Evolutionary conservation across 2,888 invertebrate species (phyloP).

Genomic region (Xestia ashworthii): DNA sequence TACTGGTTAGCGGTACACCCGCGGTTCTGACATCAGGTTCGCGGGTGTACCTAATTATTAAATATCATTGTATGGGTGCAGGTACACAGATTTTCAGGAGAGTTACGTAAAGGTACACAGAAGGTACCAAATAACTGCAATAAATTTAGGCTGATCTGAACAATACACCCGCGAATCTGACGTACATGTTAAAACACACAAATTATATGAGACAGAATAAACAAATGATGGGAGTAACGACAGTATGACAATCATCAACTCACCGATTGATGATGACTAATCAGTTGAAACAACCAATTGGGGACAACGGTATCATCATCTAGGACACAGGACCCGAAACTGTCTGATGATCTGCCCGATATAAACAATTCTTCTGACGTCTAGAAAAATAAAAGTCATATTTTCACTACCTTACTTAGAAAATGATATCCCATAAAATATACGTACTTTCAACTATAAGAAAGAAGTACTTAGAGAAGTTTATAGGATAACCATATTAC

Average conservation of each 20-base stretch:
- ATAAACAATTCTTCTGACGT: conserved; percentile 84
- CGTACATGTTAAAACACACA: neutral
- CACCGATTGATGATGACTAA: conserved; percentile 82
- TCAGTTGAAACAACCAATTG: conserved; percentile 84
- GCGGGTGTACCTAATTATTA: no score
- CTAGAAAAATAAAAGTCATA: conserved; percentile 63
- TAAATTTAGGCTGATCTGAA: no score
- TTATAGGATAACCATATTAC: neutral
- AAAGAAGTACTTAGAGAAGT: neutral
- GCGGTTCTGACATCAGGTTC: no score
- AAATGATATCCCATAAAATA: no score
- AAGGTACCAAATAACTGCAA: no score
- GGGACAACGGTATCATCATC: conserved; percentile 84
- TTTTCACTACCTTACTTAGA: no score
- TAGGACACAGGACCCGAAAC: conserved; percentile 79
- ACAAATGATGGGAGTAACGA: neutral
- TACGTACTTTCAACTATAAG: neutral
- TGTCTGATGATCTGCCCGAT: conserved; percentile 83
- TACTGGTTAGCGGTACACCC: no score
- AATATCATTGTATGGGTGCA: no score
- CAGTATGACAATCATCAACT: conserved; percentile 40
- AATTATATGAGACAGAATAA: no score
- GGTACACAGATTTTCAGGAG: no score
- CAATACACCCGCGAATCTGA: no score
- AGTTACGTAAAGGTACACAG: no score